Evolutionary conservation across 2,113 vertebrate genomes (phyloP).

Genomic region (Alligator mississippiensis): DNA sequence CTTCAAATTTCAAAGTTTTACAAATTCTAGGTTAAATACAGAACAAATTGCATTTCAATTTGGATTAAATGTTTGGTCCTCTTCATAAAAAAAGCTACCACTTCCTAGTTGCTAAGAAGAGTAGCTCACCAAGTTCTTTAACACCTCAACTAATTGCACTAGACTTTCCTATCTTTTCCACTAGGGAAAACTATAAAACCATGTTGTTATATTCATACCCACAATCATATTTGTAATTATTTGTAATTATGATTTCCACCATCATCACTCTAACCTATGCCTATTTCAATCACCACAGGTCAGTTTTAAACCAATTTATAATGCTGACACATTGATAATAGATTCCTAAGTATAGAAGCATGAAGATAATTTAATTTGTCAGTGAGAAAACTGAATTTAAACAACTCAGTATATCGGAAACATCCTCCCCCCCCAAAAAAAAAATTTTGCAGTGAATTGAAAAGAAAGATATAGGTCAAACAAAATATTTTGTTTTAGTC

Average conservation of each 20-base stretch:
- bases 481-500: too few species aligned
- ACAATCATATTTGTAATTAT: not conserved
- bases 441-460: too few species aligned
- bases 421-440: too few species aligned
- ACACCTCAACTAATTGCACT: not conserved
- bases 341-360: too few species aligned
- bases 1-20: not conserved
- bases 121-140: not conserved
- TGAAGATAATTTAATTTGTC: too few species aligned
- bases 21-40: not conserved
- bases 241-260: not conserved
- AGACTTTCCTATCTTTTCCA: not conserved
- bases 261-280: not conserved
- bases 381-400: too few species aligned
- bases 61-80: not conserved
- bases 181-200: not conserved
- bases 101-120: not conserved
- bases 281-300: not conserved
- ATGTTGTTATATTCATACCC: not conserved
- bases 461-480: too few species aligned
- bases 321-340: not conserved
- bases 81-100: not conserved
- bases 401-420: too few species aligned
- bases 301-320: not conserved
- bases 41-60: not conserved